Evolutionary conservation across 2,888 invertebrate species (phyloP).

Genomic region (Drosophila robusta): DNA sequence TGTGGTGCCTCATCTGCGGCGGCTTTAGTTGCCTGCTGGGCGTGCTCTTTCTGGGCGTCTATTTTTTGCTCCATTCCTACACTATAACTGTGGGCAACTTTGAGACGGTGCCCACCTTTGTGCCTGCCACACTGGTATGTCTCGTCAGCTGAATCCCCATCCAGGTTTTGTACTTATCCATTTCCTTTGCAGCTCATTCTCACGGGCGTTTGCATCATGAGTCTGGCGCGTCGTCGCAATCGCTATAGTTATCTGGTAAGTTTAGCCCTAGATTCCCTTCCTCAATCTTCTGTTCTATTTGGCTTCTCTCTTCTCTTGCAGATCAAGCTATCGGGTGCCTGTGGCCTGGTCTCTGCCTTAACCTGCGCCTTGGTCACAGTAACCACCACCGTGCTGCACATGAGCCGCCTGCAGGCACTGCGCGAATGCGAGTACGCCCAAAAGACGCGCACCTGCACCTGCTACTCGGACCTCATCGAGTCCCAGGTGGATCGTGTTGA

Average conservation of each 20-base stretch:
- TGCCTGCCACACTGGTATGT: slow-evolving; percentile 95
- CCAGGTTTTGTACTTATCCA: neutral
- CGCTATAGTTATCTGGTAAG: slow-evolving; percentile 95
- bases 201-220: slow-evolving; percentile 94
- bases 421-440: slow-evolving; percentile 94
- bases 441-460: slow-evolving; percentile 91
- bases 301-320: slow-evolving; percentile 80
- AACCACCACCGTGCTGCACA: slow-evolving; percentile 95
- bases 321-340: slow-evolving; percentile 95
- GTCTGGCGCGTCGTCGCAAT: slow-evolving; percentile 92
- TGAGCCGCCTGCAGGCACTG: slow-evolving; percentile 94
- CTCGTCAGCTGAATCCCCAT: neutral
- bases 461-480: slow-evolving; percentile 90
- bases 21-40: slow-evolving; percentile 90
- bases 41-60: slow-evolving; percentile 90
- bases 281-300: slow-evolving; percentile 53
- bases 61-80: slow-evolving; percentile 90
- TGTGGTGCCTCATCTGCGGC: slow-evolving; percentile 92
- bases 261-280: neutral
- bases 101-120: slow-evolving; percentile 97
- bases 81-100: slow-evolving; percentile 91
- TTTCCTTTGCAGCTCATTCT: slow-evolving; percentile 89
- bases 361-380: slow-evolving; percentile 94
- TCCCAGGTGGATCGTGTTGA: slow-evolving; percentile 86
- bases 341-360: slow-evolving; percentile 93